Conservation (phyloP, 2,888 invertebrate genomes). For the Ecliptopera silaceata region DNA sequence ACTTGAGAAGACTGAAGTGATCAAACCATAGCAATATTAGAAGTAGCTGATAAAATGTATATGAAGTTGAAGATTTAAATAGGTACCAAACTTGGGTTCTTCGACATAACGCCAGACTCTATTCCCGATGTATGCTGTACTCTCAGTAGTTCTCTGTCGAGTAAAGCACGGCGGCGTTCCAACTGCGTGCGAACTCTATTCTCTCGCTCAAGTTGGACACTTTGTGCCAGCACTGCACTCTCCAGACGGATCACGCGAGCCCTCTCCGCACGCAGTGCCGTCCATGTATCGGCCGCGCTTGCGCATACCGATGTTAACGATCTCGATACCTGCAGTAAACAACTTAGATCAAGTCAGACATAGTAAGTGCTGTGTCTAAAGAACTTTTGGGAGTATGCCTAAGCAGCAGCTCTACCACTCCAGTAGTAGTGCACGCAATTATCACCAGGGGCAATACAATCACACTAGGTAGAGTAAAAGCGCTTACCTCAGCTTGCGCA, state of each 20-base stretch:
- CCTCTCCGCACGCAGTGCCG: conserved; percentile 66
- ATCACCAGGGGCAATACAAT: background rate
- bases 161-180: conserved; percentile 61
- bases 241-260: conserved; percentile 68
- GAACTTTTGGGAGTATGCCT: too few relatives aligned
- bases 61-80: conserved; percentile 18
- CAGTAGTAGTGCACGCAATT: too few relatives aligned
- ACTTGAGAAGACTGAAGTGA: background rate
- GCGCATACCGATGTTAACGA: conserved; percentile 65
- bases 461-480: background rate
- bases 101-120: conserved; percentile 21
- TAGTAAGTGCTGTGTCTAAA: too few relatives aligned
- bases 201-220: conserved; percentile 66
- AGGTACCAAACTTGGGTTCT: conserved; percentile 52
- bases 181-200: conserved; percentile 68
- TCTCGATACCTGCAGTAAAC: conserved; percentile 51
- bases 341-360: background rate
- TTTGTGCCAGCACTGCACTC: conserved; percentile 68
- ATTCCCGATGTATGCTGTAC: conserved; percentile 40
- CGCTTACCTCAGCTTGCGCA: conserved; percentile 48
- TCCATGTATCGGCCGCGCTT: conserved; percentile 67
- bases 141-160: conserved; percentile 63
- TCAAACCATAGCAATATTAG: background rate
- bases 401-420: too few relatives aligned
- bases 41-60: background rate